These are phyloP conservation scores for Euwallacea similis DNA, from an alignment of 1,140 invertebrate species.

Conservation along the genomic window DNA sequence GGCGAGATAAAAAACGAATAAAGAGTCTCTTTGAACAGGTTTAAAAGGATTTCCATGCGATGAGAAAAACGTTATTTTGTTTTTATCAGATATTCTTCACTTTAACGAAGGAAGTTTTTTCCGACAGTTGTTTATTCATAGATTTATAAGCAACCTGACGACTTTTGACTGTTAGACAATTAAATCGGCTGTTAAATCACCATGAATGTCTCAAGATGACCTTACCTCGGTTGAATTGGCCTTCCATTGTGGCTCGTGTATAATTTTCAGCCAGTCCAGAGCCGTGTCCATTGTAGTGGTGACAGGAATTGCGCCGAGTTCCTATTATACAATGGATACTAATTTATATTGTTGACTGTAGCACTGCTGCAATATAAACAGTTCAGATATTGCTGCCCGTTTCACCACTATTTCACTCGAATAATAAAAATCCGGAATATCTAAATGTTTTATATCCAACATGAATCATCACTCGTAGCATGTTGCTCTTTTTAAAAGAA, in stretches of 20 bases:
- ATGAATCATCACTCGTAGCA: conserved; percentile 30
- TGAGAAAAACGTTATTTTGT: conserved; percentile 14
- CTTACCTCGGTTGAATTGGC: conserved; percentile 40
- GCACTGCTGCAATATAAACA: conserved; percentile 40
- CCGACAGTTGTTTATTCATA: not conserved
- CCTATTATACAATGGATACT: conserved; percentile 47
- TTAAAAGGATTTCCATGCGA: conserved; percentile 4
- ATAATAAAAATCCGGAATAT: conserved; percentile 44
- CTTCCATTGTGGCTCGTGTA: conserved; percentile 43
- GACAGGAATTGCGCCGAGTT: conserved; percentile 46
- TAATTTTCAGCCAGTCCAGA: conserved; percentile 41
- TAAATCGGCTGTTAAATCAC: conserved; percentile 11
- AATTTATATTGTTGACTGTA: conserved; percentile 46
- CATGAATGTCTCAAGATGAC: conserved; percentile 33
- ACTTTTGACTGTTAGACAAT: not conserved
- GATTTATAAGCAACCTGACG: not conserved
- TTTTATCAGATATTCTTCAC: conserved; percentile 16
- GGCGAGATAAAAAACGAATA: conserved; percentile 24
- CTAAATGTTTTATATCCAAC: conserved; percentile 41
- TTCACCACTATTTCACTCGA: conserved; percentile 39
- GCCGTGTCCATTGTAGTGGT: conserved; percentile 41
- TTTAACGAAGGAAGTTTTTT: not conserved
- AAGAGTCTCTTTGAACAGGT: conserved; percentile 22
- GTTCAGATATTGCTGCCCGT: conserved; percentile 40
- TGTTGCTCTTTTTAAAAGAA: conserved; percentile 26